Base-by-base conservation (phyloP, 2,113 vertebrate genomes). In the Oriolus oriolus region DNA sequence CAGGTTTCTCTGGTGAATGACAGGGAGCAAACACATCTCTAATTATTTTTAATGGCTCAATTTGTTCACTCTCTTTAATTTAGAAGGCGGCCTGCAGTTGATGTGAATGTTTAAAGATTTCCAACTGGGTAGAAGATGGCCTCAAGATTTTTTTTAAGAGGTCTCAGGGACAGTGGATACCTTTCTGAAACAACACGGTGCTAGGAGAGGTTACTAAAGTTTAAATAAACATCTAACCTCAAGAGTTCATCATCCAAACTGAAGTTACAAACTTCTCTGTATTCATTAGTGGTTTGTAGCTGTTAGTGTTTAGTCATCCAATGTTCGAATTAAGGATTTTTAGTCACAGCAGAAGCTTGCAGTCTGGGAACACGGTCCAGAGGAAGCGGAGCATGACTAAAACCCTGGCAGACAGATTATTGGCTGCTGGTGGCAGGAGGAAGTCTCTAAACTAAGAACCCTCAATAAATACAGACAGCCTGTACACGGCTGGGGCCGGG, bases 251-350 rank as follows among this genome's bases (percentile, higher is more conserved):
- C 52, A 59, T 37, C 27, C 45, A 75, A 26, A 54, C 18, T 39
- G 39, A 76, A 93, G 78, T 56, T 53, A 52, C 33, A 88, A 80
- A 90, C 45, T 77, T 63, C 83, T 74, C 39, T 73, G 33, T 35
- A 24, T 88, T 93, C 75, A 17, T 90, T 88, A 83, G 52, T n/a
- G 66, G 4, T 79, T 89, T 82, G 84, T 63, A 50, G 59, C 82
- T 75, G 73, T 69, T 95, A 90, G 52, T 94, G 84, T 80, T 91
- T 86, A 90, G 71, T 70, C 90, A 95, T 79, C 59, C 60, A 39
- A 8, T 74, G 60, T 20, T 80, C 11, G 35, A 96, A 97, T 96
- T 92, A 94, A 94, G 68, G 64, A 66, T 76, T 83, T 91, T 94
- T 91, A 90, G 61, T 80, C 47, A 35, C 59, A 90, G 60, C 64